Conservation (phyloP, 2,797 vertebrate genomes). For the Buceros bicornis region DNA sequence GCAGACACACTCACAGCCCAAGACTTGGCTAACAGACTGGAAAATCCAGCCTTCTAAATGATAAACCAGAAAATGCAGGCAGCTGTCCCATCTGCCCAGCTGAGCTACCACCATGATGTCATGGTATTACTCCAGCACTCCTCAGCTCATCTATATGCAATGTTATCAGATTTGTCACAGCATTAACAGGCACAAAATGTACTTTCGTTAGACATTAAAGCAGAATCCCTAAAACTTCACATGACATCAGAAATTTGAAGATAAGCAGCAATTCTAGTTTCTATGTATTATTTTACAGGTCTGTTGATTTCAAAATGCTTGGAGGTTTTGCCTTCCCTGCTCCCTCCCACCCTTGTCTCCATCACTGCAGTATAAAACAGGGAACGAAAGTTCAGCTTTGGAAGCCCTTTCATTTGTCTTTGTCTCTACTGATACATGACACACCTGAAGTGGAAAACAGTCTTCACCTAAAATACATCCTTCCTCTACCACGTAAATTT, state of each 20-base stretch:
- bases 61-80: conserved; percentile 33
- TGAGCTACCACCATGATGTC: background rate
- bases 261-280: background rate
- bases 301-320: background rate
- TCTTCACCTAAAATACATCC: background rate
- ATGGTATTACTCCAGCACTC: background rate
- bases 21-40: conserved; percentile 17
- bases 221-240: background rate
- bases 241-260: background rate
- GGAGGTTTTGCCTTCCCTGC: background rate
- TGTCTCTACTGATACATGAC: background rate
- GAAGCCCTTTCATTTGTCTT: background rate
- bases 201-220: background rate
- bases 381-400: background rate
- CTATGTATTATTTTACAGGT: background rate
- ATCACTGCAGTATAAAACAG: background rate
- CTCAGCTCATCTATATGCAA: background rate
- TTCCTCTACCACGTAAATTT: background rate
- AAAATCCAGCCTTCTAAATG: conserved; percentile 25
- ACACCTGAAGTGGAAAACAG: background rate
- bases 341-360: background rate
- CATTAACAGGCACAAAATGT: background rate
- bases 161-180: background rate
- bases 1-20: background rate
- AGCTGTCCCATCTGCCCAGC: background rate